Evolutionary conservation across 2,888 invertebrate genomes (phyloP).

Genomic region (Magallana nippona): DNA sequence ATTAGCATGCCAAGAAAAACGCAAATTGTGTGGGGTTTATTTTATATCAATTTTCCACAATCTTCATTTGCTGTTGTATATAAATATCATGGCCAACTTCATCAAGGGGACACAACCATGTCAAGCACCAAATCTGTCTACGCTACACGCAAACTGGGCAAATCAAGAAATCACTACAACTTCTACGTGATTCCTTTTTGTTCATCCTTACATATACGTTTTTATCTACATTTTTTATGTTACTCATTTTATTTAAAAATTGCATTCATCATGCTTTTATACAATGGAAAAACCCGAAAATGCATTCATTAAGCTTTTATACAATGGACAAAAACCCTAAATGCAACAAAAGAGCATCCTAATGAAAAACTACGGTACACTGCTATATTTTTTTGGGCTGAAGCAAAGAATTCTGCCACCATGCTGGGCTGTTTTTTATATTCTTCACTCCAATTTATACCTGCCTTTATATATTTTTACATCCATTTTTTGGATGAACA

Average conservation of each 20-base stretch:
- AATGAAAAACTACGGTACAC: no score
- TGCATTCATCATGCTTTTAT: slow-evolving; percentile 25
- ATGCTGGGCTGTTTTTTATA: no score
- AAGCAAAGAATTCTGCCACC: no score
- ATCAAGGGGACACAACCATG: background rate
- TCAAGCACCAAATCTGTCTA: background rate
- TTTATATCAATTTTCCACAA: slow-evolving; percentile 1
- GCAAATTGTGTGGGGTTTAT: background rate
- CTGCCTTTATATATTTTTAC: no score
- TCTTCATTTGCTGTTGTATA: background rate
- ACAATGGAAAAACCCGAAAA: background rate
- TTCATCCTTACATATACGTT: background rate
- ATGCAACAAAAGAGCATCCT: no score
- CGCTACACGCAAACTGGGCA: background rate
- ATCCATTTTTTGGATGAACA: no score
- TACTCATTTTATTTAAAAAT: background rate
- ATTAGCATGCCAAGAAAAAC: background rate
- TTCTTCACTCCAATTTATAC: no score
- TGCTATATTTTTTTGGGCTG: no score
- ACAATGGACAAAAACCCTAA: no score
- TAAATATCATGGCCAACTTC: slow-evolving; percentile 11
- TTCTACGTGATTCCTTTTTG: background rate
- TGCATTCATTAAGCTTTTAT: background rate
- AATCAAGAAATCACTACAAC: background rate
- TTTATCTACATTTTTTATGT: background rate